Base-by-base conservation (phyloP, 2,797 vertebrate species). In the Sebastes hubbsi region DNA sequence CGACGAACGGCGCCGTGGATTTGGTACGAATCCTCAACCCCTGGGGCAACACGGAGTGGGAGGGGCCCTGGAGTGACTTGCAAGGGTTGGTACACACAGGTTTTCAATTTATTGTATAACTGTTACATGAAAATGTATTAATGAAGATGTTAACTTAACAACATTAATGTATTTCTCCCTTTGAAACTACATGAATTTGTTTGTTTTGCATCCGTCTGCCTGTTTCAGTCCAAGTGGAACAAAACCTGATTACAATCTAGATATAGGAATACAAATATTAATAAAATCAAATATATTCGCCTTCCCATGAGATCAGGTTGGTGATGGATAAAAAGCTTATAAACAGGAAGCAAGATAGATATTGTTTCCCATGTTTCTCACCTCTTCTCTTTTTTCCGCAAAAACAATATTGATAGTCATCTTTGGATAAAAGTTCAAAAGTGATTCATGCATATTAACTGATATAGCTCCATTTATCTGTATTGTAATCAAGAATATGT, bases 21-120 rank as follows among this genome's bases (percentile, higher is more conserved):
- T 63, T 97, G 85, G 89, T 96, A 7, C 93, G 95, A 14, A 46
- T 97, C 59, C 92, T 93, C 4, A 97, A 97, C 80, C 96, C 96
- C 3, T 97, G 96, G 96, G 96, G 96, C 7, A 85, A 93, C 75
- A 90, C 89, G 0, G 96, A 97, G 91, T 96, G 96, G 96, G 52
- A 78, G 36, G 96, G 96, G 8, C 88, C 94, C 1, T 97, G 96
- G 96, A 96, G 95, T 24, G 96, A 97, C 83, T 1, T 77, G 22
- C 78, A 85, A 14, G 87, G 94, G 95, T 95, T 20, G 6, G 84
- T 71, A 7, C 29, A 61, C 12, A 18, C 30, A 36, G 14, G 2
- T 61, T 38, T 38, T 55, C 13, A 6, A 24, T 56, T 25, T 24
- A 0, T 25, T 4, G 1, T 59, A 4, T 4, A 29, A 62, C 60